A percentile compares a stretch with the other conserved stretches of the same genome.
Conservation (phyloP, 2,113 vertebrate species). For the Pungitius pungitius region DNA sequence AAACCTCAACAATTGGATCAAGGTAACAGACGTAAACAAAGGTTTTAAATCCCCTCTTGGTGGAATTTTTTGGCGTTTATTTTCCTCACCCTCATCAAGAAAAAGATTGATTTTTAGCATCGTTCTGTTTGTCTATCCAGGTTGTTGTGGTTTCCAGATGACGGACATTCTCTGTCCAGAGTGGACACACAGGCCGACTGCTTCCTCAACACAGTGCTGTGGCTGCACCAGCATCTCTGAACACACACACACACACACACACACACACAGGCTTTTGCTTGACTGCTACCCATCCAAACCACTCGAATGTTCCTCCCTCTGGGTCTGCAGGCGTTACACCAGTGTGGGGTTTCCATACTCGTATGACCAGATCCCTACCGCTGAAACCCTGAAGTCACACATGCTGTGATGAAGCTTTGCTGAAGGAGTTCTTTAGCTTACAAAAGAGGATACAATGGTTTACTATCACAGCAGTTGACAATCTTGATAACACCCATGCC, state of each 20-base stretch:
- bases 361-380: constrained; percentile 79
- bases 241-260: neutral
- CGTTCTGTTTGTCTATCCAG: constrained; percentile 60
- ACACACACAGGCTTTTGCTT: neutral
- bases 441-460: neutral
- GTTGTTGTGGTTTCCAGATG: constrained; percentile 85
- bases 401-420: neutral
- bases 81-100: neutral
- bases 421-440: neutral
- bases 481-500: constrained; percentile 5
- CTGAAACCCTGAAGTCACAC: constrained; percentile 71
- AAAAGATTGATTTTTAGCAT: neutral
- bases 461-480: neutral
- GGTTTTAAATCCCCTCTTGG: neutral
- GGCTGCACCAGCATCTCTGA: constrained; percentile 81
- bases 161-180: constrained; percentile 82
- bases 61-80: neutral
- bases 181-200: constrained; percentile 79
- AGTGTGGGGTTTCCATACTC: constrained; percentile 82
- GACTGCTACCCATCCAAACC: neutral
- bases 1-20: neutral
- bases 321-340: constrained; percentile 78
- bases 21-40: neutral
- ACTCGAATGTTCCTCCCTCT: too few species aligned
- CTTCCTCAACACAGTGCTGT: constrained; percentile 81